Percentiles rank a stretch among this genome's conserved stretches.
These are phyloP conservation scores for Hoplostethus atlanticus DNA, from an alignment of 2,797 vertebrate species.

Conservation along the genomic window DNA sequence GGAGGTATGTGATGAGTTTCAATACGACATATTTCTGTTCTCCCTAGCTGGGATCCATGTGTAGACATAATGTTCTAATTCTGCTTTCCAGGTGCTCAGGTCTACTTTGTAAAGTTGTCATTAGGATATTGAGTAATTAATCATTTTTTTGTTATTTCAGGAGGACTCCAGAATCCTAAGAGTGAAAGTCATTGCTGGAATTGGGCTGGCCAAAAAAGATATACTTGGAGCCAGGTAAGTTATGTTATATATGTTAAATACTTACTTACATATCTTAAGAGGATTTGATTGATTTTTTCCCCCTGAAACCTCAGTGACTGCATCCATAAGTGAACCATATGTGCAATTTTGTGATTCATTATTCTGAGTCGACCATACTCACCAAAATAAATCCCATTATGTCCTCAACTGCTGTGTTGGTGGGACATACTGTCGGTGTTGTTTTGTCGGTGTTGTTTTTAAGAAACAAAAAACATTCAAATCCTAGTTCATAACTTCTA, in stretches of 20 bases:
- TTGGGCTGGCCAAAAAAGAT: slow-evolving; percentile 96
- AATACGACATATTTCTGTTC: neutral
- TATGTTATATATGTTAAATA: neutral
- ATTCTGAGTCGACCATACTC: no score
- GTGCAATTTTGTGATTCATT: no score
- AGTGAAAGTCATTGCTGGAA: slow-evolving; percentile 92
- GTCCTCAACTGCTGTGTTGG: no score
- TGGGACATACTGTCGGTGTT: no score
- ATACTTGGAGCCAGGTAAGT: slow-evolving; percentile 96
- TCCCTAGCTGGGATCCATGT: neutral
- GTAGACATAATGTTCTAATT: neutral
- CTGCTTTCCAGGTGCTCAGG: neutral
- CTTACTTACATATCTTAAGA: neutral
- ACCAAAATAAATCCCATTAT: no score
- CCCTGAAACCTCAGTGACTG: neutral
- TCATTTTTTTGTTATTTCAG: slow-evolving; percentile 74
- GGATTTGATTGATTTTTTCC: no score
- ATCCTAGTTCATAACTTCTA: no score
- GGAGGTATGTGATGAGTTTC: neutral
- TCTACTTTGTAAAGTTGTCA: neutral
- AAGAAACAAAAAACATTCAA: no score
- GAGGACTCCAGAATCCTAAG: slow-evolving; percentile 88
- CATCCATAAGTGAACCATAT: neutral
- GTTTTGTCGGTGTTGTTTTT: no score
- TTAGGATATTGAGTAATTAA: slow-evolving; percentile 2